Conservation (phyloP, 2,888 invertebrate species). For the Latheticus oryzae region DNA sequence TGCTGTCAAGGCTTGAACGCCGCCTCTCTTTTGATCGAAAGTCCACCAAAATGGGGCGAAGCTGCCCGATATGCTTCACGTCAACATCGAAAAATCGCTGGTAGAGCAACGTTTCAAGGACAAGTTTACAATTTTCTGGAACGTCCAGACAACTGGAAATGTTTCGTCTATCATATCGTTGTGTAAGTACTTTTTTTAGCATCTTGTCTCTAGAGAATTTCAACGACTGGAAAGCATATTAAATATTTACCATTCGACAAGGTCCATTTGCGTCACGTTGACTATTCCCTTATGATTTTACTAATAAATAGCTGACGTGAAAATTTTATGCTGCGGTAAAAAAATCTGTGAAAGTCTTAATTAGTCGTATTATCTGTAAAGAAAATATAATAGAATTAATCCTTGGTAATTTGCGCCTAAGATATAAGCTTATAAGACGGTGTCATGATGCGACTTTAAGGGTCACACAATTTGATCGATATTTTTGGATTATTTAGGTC, state of each 20-base stretch:
- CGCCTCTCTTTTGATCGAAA: conserved; percentile 63
- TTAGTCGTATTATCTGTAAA: too few species aligned
- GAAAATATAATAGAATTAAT: too few species aligned
- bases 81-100: conserved; percentile 72
- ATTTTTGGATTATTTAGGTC: too few species aligned
- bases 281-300: conserved; percentile 10
- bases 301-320: conserved; percentile 4
- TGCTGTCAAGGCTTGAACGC: conserved; percentile 61
- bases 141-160: conserved; percentile 85
- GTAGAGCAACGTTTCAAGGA: conserved; percentile 78
- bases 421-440: too few species aligned
- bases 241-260: too few species aligned
- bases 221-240: too few species aligned
- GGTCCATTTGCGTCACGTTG: conserved; percentile 12
- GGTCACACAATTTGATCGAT: too few species aligned
- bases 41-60: conserved; percentile 69
- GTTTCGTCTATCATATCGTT: conserved; percentile 84
- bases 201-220: conserved; percentile 6
- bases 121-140: conserved; percentile 87
- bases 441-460: too few species aligned
- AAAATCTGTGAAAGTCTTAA: too few species aligned
- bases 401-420: too few species aligned
- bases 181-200: conserved; percentile 72
- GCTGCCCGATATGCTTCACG: conserved; percentile 72
- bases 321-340: conserved; percentile 12